These are phyloP conservation scores for Protophormia terraenovae DNA, from an alignment of 2,888 invertebrate species.

Conservation along the genomic window DNA sequence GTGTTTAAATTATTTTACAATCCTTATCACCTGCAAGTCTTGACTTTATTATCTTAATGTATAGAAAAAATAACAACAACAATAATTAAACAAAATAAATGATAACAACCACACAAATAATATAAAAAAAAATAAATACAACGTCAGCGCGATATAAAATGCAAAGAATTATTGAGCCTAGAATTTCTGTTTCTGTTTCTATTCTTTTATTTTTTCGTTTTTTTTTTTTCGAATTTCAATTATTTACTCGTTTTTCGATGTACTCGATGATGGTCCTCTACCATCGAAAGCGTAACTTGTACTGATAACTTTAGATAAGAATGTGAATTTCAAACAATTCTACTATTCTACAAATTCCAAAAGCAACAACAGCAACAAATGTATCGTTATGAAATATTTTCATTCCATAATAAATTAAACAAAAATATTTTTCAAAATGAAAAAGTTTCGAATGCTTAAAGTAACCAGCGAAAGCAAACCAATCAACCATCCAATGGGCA, in stretches of 20 bases:
- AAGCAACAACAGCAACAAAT: slow-evolving; percentile 11
- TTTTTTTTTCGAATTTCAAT: neutral
- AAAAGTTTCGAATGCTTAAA: neutral
- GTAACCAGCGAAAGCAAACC: neutral
- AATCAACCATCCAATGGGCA: neutral
- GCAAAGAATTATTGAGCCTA: neutral
- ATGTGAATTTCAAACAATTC: slow-evolving; percentile 16
- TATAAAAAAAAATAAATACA: neutral
- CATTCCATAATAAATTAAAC: neutral
- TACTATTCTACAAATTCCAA: neutral
- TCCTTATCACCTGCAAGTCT: slow-evolving; percentile 43
- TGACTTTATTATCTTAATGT: slow-evolving; percentile 26
- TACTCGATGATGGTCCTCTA: slow-evolving; percentile 39
- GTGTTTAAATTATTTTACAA: neutral
- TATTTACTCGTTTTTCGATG: neutral
- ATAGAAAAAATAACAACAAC: slow-evolving; percentile 16
- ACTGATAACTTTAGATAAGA: slow-evolving; percentile 65
- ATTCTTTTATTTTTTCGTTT: neutral
- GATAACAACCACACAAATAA: slow-evolving; percentile 9
- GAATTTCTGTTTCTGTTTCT: neutral
- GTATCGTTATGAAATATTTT: slow-evolving; percentile 25
- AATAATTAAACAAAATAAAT: slow-evolving; percentile 4
- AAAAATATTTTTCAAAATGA: neutral
- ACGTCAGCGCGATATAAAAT: neutral
- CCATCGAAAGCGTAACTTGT: slow-evolving; percentile 50